A percentile compares a stretch with the other conserved stretches of the same genome.
Evolutionary conservation across 2,888 invertebrate species (phyloP).

Genomic region (Artemia sinica): DNA sequence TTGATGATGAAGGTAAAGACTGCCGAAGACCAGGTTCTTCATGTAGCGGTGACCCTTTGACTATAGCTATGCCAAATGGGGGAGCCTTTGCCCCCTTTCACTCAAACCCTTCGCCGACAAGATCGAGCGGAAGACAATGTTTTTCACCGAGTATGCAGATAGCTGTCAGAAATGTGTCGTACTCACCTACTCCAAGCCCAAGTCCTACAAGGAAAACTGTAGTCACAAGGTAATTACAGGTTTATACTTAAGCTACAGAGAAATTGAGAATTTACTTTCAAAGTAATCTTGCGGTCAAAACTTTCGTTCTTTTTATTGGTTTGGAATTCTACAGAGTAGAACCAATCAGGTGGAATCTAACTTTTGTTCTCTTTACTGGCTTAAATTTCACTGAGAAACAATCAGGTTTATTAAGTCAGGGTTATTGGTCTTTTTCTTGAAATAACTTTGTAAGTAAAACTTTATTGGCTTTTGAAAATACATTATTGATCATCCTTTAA

Average conservation of each 20-base stretch:
- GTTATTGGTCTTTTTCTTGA: no score
- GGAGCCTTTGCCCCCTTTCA: conserved; percentile 4
- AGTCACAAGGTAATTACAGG: conserved; percentile 41
- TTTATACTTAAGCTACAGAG: not conserved
- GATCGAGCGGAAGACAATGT: conserved; percentile 36
- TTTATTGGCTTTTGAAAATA: no score
- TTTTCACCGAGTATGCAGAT: conserved; percentile 41
- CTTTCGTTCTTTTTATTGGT: no score
- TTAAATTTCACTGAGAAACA: no score
- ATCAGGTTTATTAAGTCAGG: no score
- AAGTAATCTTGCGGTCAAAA: no score
- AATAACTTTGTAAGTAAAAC: no score
- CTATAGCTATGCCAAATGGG: not conserved
- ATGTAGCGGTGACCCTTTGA: conserved; percentile 7
- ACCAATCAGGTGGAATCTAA: no score
- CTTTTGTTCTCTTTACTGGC: no score
- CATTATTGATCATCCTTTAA: no score
- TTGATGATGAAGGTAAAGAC: conserved; percentile 10
- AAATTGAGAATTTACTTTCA: no score
- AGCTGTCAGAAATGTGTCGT: conserved; percentile 35
- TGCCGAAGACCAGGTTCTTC: not conserved
- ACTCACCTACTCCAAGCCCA: conserved; percentile 44
- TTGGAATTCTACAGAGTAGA: no score
- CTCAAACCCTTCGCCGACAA: conserved; percentile 24
- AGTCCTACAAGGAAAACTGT: conserved; percentile 68